Evolutionary conservation across 2,113 vertebrate species (phyloP).

Genomic region (Antigone vipio): DNA sequence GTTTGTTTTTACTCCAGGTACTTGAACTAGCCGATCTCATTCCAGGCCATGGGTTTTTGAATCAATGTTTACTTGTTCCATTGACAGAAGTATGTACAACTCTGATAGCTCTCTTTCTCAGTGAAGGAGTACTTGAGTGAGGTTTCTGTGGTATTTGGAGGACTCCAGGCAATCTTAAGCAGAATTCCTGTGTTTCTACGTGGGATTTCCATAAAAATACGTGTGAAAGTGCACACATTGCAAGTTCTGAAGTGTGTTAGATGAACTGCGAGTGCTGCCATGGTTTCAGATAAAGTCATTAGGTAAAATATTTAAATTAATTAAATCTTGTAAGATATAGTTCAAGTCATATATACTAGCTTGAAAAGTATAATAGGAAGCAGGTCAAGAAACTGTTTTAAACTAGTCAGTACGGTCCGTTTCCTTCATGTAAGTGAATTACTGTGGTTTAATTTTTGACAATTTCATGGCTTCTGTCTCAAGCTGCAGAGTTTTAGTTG

Average conservation of each 20-base stretch:
- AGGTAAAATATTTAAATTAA: background rate
- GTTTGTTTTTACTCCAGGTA: background rate
- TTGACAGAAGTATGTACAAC: background rate
- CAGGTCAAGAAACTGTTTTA: background rate
- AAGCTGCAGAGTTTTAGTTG: background rate
- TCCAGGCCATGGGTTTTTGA: background rate
- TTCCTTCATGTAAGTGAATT: background rate
- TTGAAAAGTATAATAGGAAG: background rate
- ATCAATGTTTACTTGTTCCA: background rate
- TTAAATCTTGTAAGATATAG: background rate
- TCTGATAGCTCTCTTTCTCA: background rate
- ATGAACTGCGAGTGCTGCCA: background rate
- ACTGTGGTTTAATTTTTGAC: background rate
- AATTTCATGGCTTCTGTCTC: background rate
- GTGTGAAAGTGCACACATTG: accelerated
- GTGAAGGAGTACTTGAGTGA: background rate
- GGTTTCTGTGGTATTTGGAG: background rate
- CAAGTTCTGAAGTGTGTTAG: background rate
- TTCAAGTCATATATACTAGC: background rate
- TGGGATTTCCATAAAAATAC: background rate
- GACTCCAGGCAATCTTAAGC: background rate
- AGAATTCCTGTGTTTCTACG: background rate
- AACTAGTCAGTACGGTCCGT: background rate
- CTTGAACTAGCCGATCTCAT: background rate
- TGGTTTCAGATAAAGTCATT: background rate